Evolutionary conservation across 2,113 vertebrate genomes (phyloP), one percentile per base, ranked within the genome.

Genomic region (Poeciliopsis turrubarensis): DNA sequence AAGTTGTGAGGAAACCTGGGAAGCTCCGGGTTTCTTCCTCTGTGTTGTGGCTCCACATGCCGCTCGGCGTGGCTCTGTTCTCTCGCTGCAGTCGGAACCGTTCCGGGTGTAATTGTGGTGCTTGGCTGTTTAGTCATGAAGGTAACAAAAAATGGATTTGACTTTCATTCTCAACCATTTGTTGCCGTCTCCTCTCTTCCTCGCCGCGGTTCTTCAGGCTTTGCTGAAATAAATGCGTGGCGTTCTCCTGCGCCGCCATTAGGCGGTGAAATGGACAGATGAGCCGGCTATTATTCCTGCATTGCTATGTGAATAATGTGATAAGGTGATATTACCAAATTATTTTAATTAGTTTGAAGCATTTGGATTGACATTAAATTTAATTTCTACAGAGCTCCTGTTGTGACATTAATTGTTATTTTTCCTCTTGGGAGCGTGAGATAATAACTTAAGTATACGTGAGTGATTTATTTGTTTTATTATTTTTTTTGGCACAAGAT

Each of bases 281-380:
- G 41, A 72, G n/a, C 1, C 22, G 22, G 67, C 65, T 85, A 62
- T 88, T 75, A 79, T 83, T 86, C 77, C 34, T n/a, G 61, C 39
- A 66, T 4, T 25, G 19, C 15, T 64, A 7, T 32, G 27, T 19
- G 61, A 63, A 30, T 63, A 30, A 17, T 30, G 64, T 19, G 27
- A 14, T 41, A 57, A 57, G 51, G 51, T 9, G 7, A 57, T n/a
- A 57, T 57, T 57, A 57, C 51, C 17, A 17, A 57, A 57, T 57
- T 3, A 57, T 57, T 57, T 57, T 57, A 57, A 57, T 57, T 57
- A 57, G 54, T 60, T 54, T 4, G 29, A 32, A 70, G 12, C 32
- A 65, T 31, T 19, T 41, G 65, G 47, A 62, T 63, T 57, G 51
- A 25, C 51, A 10, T 57, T 10, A 57, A 57, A 57, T 57, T n/a